These are phyloP conservation scores for Philopotamus ludificatus DNA, from an alignment of 1,140 invertebrate species.

Conservation along the genomic window DNA sequence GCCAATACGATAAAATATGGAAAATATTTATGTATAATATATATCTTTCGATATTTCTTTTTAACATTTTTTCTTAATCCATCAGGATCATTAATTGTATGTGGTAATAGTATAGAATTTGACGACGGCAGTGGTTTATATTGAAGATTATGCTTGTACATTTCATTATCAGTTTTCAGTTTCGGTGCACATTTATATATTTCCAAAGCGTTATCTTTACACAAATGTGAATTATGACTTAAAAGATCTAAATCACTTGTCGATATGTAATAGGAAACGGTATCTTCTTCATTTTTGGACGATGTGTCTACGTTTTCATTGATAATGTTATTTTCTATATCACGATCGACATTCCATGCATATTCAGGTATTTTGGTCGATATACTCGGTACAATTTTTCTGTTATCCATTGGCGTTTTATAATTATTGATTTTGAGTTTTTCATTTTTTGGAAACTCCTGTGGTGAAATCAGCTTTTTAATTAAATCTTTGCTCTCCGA, in stretches of 20 bases:
- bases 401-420: not conserved
- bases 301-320: constrained; percentile 12
- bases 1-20: constrained; percentile 38
- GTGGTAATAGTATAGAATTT: too few relatives aligned
- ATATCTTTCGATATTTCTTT: constrained; percentile 22
- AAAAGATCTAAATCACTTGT: not conserved
- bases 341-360: constrained; percentile 5
- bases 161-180: too few relatives aligned
- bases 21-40: too few relatives aligned
- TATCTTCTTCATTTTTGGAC: constrained; percentile 21
- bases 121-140: too few relatives aligned
- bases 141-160: too few relatives aligned
- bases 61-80: too few relatives aligned
- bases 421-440: not conserved
- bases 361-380: not conserved
- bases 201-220: too few relatives aligned
- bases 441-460: constrained; percentile 1
- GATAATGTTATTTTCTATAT: not conserved
- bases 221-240: too few relatives aligned
- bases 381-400: constrained; percentile 11
- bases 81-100: too few relatives aligned
- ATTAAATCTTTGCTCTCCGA: too few relatives aligned
- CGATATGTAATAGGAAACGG: constrained; percentile 25
- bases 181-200: too few relatives aligned
- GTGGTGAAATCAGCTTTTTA: not conserved